Conservation (phyloP, 2,888 invertebrate species). For the Nezara viridula region DNA sequence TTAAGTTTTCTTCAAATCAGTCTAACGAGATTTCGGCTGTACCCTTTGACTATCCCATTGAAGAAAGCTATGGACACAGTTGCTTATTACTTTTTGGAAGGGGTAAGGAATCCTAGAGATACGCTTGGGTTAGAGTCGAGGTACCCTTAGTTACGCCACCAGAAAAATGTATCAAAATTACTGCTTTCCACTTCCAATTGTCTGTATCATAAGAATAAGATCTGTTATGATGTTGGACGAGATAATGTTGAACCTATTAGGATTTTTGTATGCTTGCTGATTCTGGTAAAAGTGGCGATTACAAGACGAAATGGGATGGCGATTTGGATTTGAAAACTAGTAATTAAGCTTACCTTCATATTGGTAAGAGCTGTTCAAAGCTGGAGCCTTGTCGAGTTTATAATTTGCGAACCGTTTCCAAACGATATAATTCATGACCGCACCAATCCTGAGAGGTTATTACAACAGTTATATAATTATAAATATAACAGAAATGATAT, state of each 20-base stretch:
- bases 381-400: conserved; percentile 24
- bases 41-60: no score
- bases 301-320: neutral
- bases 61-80: no score
- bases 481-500: conserved; percentile 63
- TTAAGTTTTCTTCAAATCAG: no score
- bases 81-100: no score
- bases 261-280: neutral
- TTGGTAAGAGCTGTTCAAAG: conserved; percentile 24
- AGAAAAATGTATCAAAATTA: no score
- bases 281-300: neutral
- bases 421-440: conserved; percentile 58
- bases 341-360: neutral
- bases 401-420: conserved; percentile 53
- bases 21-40: no score
- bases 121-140: no score
- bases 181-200: no score
- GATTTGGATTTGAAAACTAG: neutral
- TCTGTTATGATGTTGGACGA: neutral
- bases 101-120: no score
- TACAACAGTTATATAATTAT: conserved; percentile 62
- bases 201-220: neutral
- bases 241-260: neutral
- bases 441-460: conserved; percentile 53
- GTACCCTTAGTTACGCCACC: no score